phyloP scores from a whole-genome alignment of 2,888 invertebrate genomes.

The Strigamia crassipes region DNA sequence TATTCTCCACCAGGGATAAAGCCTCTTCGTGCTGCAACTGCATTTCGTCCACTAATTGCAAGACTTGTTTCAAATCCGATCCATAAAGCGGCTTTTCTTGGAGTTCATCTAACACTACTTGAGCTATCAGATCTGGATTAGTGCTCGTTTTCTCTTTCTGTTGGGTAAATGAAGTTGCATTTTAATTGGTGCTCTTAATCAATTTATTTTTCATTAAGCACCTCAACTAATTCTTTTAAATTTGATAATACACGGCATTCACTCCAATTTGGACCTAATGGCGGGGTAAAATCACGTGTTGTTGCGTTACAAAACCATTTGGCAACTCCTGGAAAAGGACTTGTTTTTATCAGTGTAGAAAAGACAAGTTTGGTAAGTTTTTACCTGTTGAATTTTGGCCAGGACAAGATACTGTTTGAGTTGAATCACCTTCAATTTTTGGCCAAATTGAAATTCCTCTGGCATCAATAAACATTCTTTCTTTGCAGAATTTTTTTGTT shows the following conservation, averaged over 20 bases:
- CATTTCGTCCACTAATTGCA: constrained; percentile 10
- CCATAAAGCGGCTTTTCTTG: constrained; percentile 23
- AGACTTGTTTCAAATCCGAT: constrained; percentile 11
- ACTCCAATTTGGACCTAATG: neutral
- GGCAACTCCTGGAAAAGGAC: neutral
- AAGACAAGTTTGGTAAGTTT: neutral
- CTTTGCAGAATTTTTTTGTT: neutral
- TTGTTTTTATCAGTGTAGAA: neutral
- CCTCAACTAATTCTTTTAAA: neutral
- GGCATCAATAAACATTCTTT: neutral
- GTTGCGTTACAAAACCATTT: constrained; percentile 18
- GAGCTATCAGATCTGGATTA: neutral
- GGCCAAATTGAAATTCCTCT: neutral
- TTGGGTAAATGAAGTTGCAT: neutral
- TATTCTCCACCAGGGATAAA: neutral
- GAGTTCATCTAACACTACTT: neutral
- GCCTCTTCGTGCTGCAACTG: neutral
- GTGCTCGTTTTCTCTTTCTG: neutral
- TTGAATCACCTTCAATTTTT: neutral
- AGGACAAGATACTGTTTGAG: neutral
- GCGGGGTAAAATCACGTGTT: neutral
- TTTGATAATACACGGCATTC: neutral
- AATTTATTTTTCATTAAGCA: neutral
- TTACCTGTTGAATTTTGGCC: neutral
- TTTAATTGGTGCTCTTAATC: neutral